Base-by-base conservation (phyloP, 2,888 invertebrate genomes). In the Drosophila stalkeri region DNA sequence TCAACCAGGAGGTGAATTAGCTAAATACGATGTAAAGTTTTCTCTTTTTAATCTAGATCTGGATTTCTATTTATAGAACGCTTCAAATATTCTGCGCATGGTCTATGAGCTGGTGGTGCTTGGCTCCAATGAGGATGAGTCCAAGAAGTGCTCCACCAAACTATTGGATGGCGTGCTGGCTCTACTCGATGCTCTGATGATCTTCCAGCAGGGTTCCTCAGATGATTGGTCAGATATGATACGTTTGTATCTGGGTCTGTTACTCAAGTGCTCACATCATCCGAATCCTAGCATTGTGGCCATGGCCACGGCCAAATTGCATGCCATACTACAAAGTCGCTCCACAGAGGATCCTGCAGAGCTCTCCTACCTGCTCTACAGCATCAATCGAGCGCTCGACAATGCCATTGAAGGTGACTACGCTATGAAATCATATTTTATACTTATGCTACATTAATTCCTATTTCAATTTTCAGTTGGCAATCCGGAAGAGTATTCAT, bases 221-320 rank as follows among this genome's bases (percentile, higher is more conserved):
- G 94, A 94, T 66, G 94, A 94, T 75, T 94, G 94, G 94, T 92
- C 94, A 7, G 95, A 95, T 87, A 94, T 95, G 94, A 94, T 94
- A 31, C 94, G 94, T 18, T 88, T 95, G 23, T 93, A 93, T 62
- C 86, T 94, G 71, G 94, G 94, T 2, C 89, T 94, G 20, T 74
- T 94, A 37, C 83, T 94, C 2, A 93, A 93, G 72, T 94, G 94
- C 76, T 93, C 94, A 0, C 93, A 93, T 76, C 92, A 93, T 80
- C 93, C 92, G 1, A 93, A 94, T 86, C 92, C 94, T 1, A 93
- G 95, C 77, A 92, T 95, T 63, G 95, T 95, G 80, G 94, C 95
- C 46, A 94, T 94, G 91, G 95, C 95, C 0, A 94, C 95, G 1
- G 95, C 95, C 3, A 94, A 94, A 78, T 91, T 95, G 3, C 95